These are phyloP conservation scores for Eriocheir sinensis DNA, from an alignment of 1,140 invertebrate genomes.

Conservation along the genomic window DNA sequence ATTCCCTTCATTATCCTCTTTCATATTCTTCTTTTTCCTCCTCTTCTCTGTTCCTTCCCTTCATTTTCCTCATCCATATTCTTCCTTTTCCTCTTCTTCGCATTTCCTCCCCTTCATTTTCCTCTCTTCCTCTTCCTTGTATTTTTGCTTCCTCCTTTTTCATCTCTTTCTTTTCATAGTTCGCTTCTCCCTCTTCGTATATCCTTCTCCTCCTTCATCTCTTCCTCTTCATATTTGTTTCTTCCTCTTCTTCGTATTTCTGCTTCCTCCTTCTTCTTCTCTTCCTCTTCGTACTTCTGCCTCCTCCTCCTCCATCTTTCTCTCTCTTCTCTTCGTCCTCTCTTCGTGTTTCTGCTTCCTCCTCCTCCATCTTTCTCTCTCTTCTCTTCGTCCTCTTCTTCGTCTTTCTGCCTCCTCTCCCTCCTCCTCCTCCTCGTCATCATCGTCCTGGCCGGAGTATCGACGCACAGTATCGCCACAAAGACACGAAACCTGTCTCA, in stretches of 20 bases:
- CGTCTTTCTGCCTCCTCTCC: no score
- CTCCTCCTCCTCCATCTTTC: not conserved
- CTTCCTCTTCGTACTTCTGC: not conserved
- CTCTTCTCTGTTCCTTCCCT: not conserved
- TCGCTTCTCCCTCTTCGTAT: no score
- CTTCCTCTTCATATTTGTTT: not conserved
- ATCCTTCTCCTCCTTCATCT: not conserved
- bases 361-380: not conserved
- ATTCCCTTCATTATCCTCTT: no score
- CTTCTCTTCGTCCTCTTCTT: no score
- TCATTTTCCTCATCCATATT: not conserved
- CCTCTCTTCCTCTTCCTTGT: not conserved
- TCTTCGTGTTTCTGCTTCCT: not conserved
- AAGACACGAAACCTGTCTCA: slow-evolving; percentile 48
- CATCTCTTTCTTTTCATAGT: not conserved
- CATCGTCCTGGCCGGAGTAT: not conserved
- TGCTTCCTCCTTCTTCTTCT: not conserved
- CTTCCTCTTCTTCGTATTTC: no score
- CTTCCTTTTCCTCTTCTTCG: not conserved
- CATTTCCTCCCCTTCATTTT: not conserved
- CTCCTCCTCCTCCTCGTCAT: not conserved
- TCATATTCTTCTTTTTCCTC: not conserved
- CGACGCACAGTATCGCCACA: slow-evolving; percentile 36
- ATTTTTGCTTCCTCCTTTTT: not conserved
- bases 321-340: no score